Evolutionary conservation across 37 sponge, comb jelly and placozoan species (phyloP).

Genomic region (Tethya wilhelma): DNA sequence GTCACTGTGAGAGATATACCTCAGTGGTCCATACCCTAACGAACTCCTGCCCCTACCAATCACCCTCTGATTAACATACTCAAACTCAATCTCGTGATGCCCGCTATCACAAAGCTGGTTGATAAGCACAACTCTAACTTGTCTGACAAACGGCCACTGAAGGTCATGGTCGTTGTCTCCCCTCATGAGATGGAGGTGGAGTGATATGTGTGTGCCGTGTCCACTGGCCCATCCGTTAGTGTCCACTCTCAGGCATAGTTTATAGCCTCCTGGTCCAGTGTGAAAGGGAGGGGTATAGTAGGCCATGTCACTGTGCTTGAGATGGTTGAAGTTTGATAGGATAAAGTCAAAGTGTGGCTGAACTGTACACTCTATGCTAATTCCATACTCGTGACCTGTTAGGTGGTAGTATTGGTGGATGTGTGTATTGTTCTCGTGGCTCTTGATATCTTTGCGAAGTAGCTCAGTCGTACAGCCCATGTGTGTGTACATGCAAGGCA

Average conservation of each 20-base stretch:
- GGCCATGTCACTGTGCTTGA: neutral
- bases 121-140: neutral
- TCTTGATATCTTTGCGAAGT: neutral
- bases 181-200: slow-evolving; percentile 2
- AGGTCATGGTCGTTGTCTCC: slow-evolving; percentile 1
- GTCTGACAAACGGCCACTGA: neutral
- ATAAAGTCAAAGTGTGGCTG: neutral
- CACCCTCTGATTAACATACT: too few relatives aligned
- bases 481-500: neutral
- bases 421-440: neutral
- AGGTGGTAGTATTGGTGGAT: neutral
- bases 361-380: neutral
- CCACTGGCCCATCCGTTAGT: neutral
- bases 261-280: slow-evolving; percentile 5
- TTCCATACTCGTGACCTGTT: neutral
- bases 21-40: neutral
- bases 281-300: neutral
- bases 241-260: slow-evolving; percentile 2
- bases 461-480: neutral
- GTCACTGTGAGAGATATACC: neutral
- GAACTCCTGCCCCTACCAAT: neutral
- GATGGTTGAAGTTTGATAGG: neutral
- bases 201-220: neutral
- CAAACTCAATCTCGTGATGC: neutral
- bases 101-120: neutral